phyloP scores from a whole-genome alignment of 2,888 invertebrate species.

The Drosophila kokeensis region DNA sequence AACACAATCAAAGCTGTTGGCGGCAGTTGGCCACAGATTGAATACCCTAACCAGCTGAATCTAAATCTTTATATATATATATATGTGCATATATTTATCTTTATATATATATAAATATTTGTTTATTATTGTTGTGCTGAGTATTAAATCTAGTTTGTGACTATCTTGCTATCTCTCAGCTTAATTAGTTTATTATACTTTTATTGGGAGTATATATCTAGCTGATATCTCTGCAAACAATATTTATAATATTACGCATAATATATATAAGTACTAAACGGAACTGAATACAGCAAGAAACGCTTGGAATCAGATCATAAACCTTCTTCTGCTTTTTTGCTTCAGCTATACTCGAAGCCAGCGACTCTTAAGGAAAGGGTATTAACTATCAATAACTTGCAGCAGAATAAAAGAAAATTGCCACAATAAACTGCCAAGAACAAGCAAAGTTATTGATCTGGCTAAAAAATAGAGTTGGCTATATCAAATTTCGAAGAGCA shows the following conservation, averaged over 20 bases:
- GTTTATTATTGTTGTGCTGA: neutral
- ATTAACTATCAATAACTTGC: constrained; percentile 34
- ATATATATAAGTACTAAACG: too few species aligned
- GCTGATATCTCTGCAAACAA: neutral
- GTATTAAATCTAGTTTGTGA: neutral
- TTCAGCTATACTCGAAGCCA: too few species aligned
- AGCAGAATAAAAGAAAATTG: neutral
- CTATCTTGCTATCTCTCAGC: neutral
- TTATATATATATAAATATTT: neutral
- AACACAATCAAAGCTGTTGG: neutral
- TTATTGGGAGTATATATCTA: neutral
- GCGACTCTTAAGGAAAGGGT: neutral
- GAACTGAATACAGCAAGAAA: too few species aligned
- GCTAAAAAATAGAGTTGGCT: neutral
- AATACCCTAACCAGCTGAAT: neutral
- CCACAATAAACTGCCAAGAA: neutral
- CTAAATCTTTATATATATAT: neutral
- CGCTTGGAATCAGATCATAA: too few species aligned
- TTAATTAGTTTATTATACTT: neutral
- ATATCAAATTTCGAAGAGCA: constrained; percentile 28
- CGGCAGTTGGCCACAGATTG: constrained; percentile 1
- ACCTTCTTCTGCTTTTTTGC: too few species aligned
- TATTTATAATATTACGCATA: too few species aligned
- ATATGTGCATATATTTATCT: too few species aligned
- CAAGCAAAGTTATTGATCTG: neutral